Conservation (phyloP, 2,888 invertebrate genomes). For the Sinopyrophorus schimmeli region DNA sequence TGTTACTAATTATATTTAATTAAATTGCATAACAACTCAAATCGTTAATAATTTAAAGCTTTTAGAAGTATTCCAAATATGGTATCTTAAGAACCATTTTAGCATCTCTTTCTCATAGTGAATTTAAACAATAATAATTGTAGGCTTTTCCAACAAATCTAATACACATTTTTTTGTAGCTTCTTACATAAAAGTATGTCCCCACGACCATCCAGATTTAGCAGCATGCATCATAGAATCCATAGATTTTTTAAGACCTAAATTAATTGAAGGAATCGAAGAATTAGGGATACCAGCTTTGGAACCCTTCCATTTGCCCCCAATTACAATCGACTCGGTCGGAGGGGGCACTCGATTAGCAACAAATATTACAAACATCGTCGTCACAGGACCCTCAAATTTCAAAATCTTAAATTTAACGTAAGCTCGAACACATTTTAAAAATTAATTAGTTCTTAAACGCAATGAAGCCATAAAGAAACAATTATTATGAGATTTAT, state of each 20-base stretch:
- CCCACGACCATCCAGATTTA: slow-evolving; percentile 8
- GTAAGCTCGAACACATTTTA: slow-evolving; percentile 8
- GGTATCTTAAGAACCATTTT: no score
- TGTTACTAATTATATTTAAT: no score
- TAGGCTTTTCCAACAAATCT: not conserved
- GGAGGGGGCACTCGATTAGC: slow-evolving; percentile 11
- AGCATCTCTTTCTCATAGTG: no score
- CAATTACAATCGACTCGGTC: slow-evolving; percentile 6
- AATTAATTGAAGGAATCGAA: slow-evolving; percentile 13
- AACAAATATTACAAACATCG: slow-evolving; percentile 15
- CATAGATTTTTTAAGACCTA: slow-evolving; percentile 4
- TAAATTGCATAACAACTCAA: no score
- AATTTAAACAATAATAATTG: no score
- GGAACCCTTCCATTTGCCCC: slow-evolving; percentile 17
- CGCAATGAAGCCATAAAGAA: no score
- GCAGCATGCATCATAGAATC: slow-evolving; percentile 17
- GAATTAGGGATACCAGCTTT: slow-evolving; percentile 17
- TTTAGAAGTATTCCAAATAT: no score
- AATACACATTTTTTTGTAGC: slow-evolving; percentile 11
- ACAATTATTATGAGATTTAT: no score
- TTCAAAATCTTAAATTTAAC: slow-evolving; percentile 14
- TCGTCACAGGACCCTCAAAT: slow-evolving; percentile 9
- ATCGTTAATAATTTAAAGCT: no score
- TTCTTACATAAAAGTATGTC: slow-evolving; percentile 19
- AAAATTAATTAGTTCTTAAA: not conserved